These are phyloP conservation scores for Drosophila pegasa DNA, from an alignment of 2,888 invertebrate species.

Conservation along the genomic window DNA sequence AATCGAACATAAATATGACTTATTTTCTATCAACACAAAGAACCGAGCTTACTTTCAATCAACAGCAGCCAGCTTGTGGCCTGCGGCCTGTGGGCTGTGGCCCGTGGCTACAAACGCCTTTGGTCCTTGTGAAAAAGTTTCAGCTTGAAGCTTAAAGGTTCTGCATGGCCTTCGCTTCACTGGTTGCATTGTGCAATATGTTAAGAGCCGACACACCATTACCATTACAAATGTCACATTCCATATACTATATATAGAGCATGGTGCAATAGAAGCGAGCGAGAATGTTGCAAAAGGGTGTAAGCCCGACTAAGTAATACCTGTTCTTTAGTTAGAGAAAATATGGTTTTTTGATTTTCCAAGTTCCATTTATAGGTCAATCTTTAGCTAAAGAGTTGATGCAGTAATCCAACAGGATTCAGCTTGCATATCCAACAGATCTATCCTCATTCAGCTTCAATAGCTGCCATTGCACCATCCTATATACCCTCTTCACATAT, in stretches of 20 bases:
- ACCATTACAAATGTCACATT: conserved; percentile 59
- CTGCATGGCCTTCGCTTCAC: conserved; percentile 30
- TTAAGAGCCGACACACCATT: conserved; percentile 19
- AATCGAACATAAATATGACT: conserved; percentile 33
- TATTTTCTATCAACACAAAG: conserved; percentile 2
- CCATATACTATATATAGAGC: conserved; percentile 39
- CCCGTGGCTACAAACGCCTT: not conserved
- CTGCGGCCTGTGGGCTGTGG: not conserved
- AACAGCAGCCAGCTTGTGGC: not conserved
- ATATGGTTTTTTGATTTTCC: not conserved
- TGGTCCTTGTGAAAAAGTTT: conserved; percentile 2
- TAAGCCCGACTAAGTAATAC: not conserved
- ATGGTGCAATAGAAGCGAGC: conserved; percentile 30
- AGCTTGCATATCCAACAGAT: not conserved
- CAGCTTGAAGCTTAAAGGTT: conserved; percentile 6
- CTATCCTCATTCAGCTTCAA: not conserved
- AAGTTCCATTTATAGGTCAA: too few species aligned
- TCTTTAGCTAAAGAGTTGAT: too few species aligned
- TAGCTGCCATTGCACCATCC: not conserved
- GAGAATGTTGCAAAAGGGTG: not conserved
- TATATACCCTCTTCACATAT: not conserved
- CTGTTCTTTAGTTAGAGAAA: too few species aligned
- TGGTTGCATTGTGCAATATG: conserved; percentile 28
- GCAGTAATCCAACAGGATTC: not conserved
- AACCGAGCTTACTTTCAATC: not conserved